Evolutionary conservation across 2,113 vertebrate genomes (phyloP).

Genomic region (Ia io): DNA sequence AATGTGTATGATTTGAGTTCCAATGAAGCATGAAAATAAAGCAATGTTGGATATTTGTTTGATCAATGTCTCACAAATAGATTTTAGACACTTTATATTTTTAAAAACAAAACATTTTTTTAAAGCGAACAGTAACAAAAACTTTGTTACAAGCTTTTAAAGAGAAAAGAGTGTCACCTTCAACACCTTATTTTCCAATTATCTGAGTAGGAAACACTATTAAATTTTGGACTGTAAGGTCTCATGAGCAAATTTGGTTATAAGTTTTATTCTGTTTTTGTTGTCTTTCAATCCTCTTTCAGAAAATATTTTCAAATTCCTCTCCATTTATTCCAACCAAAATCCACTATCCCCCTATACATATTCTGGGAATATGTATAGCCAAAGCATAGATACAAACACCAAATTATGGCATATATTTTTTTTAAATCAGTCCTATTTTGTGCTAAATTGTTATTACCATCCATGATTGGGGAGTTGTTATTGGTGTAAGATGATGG

Average conservation of each 20-base stretch:
- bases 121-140: neutral
- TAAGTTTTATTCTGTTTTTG: neutral
- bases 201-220: neutral
- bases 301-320: neutral
- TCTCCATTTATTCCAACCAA: neutral
- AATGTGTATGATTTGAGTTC: neutral
- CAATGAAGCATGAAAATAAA: conserved; percentile 15
- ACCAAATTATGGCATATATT: neutral
- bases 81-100: neutral
- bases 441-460: neutral
- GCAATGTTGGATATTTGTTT: neutral
- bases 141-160: neutral
- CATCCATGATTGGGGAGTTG: neutral
- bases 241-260: neutral
- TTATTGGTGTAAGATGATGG: neutral
- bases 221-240: neutral
- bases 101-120: neutral
- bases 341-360: neutral
- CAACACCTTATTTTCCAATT: neutral
- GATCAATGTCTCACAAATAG: neutral
- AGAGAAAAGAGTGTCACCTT: neutral
- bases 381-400: neutral
- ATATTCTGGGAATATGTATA: neutral
- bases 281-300: neutral
- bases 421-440: neutral